Evolutionary conservation across 2,797 vertebrate genomes (phyloP), one percentile per base, ranked within the genome.

Genomic region (Sebastes itinus): DNA sequence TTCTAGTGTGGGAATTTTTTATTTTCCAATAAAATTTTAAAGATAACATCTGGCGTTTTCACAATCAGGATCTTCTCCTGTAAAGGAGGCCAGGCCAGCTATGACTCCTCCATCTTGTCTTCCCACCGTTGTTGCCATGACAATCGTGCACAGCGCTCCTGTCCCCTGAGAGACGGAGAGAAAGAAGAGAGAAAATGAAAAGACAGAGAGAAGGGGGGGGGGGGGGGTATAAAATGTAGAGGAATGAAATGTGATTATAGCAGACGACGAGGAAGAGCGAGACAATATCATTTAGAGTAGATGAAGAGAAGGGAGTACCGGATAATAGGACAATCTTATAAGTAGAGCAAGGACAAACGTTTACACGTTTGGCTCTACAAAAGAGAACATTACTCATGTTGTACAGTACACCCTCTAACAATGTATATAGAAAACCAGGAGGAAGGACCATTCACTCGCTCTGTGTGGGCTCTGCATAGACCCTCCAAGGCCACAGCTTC

Each of bases 41-140:
- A 77, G 59, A 73, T 70, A 88, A 78, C 77, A 93, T 91, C 81
- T 87, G 76, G 61, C 49, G 33, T 74, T 76, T 78, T 87, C 82
- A 83, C 54, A 77, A 49, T 38, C 32, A 70, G 12, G 63, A 69
- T 78, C 49, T 32, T 75, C 62, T 71, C 56, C 59, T 78, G 75
- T 79, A 87, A 90, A 88, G 89, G 84, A 95, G 91, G 86, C 83
- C 88, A 90, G 84, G 75, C 73, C 83, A 85, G 78, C 83, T 72
- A 75, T 83, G 75, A 91, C 87, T 93, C 88, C 92, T 92, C 93
- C 92, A 94, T 95, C 94, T 94, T 95, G 91, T 93, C 93, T 94
- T 93, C 55, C 75, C 52, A 87, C 87, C 78, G 56, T 93, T 93
- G 95, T 96, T 96, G 94, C 95, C 94, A 96, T 96, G 95, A 94